Percentiles rank a stretch among this genome's conserved stretches.
Conservation (phyloP, 1,140 invertebrate species). For the Gonioctena quinquepunctata region DNA sequence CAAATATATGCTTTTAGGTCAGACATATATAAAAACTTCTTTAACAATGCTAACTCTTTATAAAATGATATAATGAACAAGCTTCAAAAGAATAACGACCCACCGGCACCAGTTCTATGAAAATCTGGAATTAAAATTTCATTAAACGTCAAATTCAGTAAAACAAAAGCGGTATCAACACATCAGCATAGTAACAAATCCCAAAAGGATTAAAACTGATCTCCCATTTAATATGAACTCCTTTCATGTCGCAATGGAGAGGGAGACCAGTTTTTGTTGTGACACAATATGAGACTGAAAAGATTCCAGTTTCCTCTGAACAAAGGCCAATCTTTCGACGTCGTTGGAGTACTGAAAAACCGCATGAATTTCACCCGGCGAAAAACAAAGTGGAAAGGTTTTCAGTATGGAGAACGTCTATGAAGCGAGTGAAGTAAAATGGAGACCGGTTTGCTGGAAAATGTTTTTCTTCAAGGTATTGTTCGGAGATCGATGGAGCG, state of each 20-base stretch:
- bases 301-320: not conserved
- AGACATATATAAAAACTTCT: no score
- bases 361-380: not conserved
- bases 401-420: not conserved
- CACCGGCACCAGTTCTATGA: not conserved
- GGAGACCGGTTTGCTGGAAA: not conserved
- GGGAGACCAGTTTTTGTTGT: not conserved
- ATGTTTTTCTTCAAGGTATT: no score
- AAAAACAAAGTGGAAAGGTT: conserved; percentile 1
- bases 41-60: no score
- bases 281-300: conserved; percentile 1
- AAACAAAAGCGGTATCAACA: conserved; percentile 10
- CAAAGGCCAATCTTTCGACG: conserved; percentile 7
- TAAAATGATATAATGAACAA: no score
- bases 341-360: conserved; percentile 1
- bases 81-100: not conserved
- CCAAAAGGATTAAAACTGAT: conserved; percentile 6
- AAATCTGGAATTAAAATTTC: not conserved
- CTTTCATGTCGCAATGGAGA: not conserved
- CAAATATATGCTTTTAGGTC: no score
- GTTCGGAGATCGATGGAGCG: no score
- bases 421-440: not conserved
- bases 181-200: conserved; percentile 9
- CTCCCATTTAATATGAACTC: conserved; percentile 5
- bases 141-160: conserved; percentile 1